phyloP scores from a whole-genome alignment of 2,113 vertebrate genomes.

The Orcinus orca region DNA sequence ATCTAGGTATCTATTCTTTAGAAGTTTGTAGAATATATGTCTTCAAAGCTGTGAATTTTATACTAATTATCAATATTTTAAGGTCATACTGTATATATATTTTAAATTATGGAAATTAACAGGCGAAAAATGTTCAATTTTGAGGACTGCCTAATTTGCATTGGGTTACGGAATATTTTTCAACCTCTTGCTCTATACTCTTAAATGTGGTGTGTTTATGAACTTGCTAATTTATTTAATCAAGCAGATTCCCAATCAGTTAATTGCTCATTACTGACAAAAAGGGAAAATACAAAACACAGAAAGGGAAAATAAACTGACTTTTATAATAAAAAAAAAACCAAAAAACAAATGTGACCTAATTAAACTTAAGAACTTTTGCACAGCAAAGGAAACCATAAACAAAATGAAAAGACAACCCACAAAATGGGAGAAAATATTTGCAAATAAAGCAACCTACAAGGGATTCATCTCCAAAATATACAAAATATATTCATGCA shows the following conservation, averaged over 20 bases:
- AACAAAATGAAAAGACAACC: too few species aligned
- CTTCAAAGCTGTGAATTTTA: not conserved
- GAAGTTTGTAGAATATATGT: not conserved
- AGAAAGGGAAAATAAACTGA: conserved; percentile 62
- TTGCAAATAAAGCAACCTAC: not conserved
- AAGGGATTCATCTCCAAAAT: not conserved
- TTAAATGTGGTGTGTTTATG: not conserved
- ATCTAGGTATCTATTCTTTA: not conserved
- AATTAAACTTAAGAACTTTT: too few species aligned
- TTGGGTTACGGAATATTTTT: not conserved
- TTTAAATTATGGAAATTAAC: conserved; percentile 46
- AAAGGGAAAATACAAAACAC: conserved; percentile 36
- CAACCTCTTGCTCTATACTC: conserved; percentile 25
- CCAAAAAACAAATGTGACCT: too few species aligned
- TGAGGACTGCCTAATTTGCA: conserved; percentile 7
- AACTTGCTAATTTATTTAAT: conserved; percentile 46
- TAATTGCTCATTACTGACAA: conserved; percentile 25
- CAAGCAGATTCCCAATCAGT: conserved; percentile 13
- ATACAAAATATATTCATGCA: not conserved
- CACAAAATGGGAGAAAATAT: too few species aligned
- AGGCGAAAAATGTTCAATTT: conserved; percentile 31
- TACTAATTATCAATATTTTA: not conserved
- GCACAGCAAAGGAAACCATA: too few species aligned
- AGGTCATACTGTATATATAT: conserved; percentile 35
- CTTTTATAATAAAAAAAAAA: conserved; percentile 67